phyloP scores from a whole-genome alignment of 1,140 invertebrate species.

The Lepidurus apus region DNA sequence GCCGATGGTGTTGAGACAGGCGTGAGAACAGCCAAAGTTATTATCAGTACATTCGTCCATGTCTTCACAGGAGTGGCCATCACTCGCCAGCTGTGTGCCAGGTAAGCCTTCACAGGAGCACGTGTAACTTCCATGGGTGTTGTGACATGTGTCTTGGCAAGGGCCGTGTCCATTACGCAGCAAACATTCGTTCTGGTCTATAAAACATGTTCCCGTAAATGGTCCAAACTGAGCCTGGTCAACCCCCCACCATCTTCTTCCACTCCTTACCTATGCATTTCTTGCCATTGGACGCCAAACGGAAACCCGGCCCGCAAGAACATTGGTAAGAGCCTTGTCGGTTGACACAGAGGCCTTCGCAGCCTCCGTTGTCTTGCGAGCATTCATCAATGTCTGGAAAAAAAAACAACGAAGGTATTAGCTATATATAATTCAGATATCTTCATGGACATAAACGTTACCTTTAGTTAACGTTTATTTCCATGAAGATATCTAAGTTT shows the following conservation, averaged over 20 bases:
- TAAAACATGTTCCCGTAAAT: slow-evolving; percentile 23
- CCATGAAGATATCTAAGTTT: not conserved
- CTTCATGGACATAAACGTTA: too few species aligned
- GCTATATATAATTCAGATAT: not conserved
- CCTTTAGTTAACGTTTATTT: not conserved
- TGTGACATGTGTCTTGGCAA: slow-evolving; percentile 60
- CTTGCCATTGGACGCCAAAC: slow-evolving; percentile 51
- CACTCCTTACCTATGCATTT: slow-evolving; percentile 56
- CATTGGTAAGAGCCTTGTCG: slow-evolving; percentile 51
- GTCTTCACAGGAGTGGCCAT: slow-evolving; percentile 49
- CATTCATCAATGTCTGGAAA: slow-evolving; percentile 74
- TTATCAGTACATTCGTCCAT: slow-evolving; percentile 46
- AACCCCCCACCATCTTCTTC: not conserved
- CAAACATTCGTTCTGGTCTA: slow-evolving; percentile 59
- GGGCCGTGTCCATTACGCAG: slow-evolving; percentile 59
- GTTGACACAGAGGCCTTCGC: slow-evolving; percentile 57
- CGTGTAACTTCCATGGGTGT: slow-evolving; percentile 55
- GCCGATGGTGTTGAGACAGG: slow-evolving; percentile 54
- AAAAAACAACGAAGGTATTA: not conserved
- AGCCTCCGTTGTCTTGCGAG: slow-evolving; percentile 60
- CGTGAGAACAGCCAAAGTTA: slow-evolving; percentile 51
- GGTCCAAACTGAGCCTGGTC: not conserved
- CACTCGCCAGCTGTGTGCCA: slow-evolving; percentile 54
- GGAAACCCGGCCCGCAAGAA: slow-evolving; percentile 48
- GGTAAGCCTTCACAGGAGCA: slow-evolving; percentile 56